Evolutionary conservation across 1,140 invertebrate species (phyloP), one percentile per base, ranked within the genome.

Genomic region (Vanessa atalanta): DNA sequence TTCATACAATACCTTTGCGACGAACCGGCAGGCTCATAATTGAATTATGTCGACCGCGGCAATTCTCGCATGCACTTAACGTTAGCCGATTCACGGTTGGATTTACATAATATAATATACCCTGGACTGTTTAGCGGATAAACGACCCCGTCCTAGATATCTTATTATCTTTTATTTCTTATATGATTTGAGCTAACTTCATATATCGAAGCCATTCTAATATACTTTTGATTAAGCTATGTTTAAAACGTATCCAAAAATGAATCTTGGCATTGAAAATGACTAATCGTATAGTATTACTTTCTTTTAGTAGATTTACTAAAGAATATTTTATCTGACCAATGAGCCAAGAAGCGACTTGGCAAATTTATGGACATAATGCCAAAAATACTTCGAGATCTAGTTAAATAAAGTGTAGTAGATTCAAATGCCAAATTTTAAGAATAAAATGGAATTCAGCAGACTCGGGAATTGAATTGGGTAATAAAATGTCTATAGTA

Each of bases 51-150:
- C 67, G 85, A 79, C 81, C 82, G 77, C 85, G 88, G 80, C 83
- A 92, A 87, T 88, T 92, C 85, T 91, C 88, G 83, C 88, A 78
- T 87, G 85, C 89, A 91, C 83, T 92, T 91, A 90, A 86, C 88
- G 75, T 76, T 66, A 75, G 75, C 76, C 86, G 83, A 90, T 87
- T 89, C 83, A 87, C 78, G 79, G 73, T 71, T 81, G 77, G 80
- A 83, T 86, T 88, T 85, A 84, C 83, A 82, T 88, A 84, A 83
- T 76, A 77, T 79, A 76, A 83, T 84, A 80, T 84, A 76, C 78
- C 77, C 81, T 84, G 79, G 81, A 83, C 77, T 79, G 78, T 83
- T 88, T 88, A 90, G 82, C 84, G 77, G 69, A 68, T 53, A 75
- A 61, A 66, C 77, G 81, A 81, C 82, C 84, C 77, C 79, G 87